phyloP scores from a whole-genome alignment of 2,888 invertebrate species.

The Oeneis ivallda region DNA sequence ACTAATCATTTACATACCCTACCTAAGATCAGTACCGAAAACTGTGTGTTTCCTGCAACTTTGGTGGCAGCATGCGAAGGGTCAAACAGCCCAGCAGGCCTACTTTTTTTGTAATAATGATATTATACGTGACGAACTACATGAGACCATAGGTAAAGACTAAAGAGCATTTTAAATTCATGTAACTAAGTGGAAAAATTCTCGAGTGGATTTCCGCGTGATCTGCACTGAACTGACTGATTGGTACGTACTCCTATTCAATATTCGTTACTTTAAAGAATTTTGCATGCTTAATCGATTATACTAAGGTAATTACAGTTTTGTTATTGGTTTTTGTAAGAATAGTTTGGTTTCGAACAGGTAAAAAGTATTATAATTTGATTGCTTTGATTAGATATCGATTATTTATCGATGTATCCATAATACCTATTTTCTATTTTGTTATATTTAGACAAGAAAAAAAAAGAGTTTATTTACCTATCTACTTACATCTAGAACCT shows the following conservation, averaged over 20 bases:
- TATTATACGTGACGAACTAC: background rate
- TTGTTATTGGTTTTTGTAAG: conserved; percentile 22
- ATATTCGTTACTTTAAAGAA: conserved; percentile 16
- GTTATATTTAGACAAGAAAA: too few species aligned
- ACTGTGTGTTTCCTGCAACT: background rate
- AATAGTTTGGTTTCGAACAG: background rate
- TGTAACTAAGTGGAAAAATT: background rate
- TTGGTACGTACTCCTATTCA: background rate
- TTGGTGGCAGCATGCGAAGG: background rate
- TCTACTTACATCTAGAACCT: too few species aligned
- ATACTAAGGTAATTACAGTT: conserved; percentile 8
- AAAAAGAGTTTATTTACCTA: too few species aligned
- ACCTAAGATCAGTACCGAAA: too few species aligned
- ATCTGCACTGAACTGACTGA: background rate
- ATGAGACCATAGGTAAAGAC: too few species aligned
- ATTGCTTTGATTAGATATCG: background rate
- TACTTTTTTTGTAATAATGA: background rate
- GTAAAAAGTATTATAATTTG: conserved; percentile 1
- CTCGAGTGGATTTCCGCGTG: background rate
- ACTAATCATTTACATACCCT: too few species aligned
- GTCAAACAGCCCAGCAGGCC: background rate
- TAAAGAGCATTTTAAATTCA: background rate
- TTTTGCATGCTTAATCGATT: conserved; percentile 25
- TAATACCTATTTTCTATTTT: background rate
- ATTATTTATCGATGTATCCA: background rate